Evolutionary conservation across 2,113 vertebrate genomes (phyloP).

Genomic region (Hippolais icterina): DNA sequence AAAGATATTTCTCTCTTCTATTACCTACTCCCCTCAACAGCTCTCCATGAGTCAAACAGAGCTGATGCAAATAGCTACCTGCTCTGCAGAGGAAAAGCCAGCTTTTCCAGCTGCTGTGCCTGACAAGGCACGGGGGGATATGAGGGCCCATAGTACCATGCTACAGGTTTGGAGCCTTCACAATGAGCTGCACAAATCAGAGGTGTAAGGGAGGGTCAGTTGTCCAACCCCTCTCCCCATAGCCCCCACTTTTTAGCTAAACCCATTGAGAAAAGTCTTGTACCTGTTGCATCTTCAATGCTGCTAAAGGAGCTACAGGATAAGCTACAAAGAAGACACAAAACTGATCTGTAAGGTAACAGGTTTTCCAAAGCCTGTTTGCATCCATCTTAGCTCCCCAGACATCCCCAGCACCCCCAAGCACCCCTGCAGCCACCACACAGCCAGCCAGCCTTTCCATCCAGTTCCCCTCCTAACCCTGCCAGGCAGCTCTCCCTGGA

Average conservation of each 20-base stretch:
- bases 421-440: neutral
- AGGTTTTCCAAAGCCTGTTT: neutral
- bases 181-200: neutral
- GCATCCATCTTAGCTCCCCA: neutral
- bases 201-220: neutral
- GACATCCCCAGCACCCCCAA: neutral
- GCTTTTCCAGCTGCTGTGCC: neutral
- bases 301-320: constrained; percentile 78
- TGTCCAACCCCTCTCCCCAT: neutral
- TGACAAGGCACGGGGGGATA: accelerated
- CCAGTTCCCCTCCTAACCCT: neutral
- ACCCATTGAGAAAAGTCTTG: neutral
- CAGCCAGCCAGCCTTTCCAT: neutral
- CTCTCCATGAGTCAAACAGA: neutral
- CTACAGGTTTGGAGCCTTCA: neutral
- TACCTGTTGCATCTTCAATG: constrained; percentile 78
- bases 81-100: neutral
- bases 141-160: neutral
- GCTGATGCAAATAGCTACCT: neutral
- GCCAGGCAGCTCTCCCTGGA: neutral
- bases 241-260: neutral
- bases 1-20: neutral
- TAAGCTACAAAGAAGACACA: constrained; percentile 33
- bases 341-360: neutral
- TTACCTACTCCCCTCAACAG: neutral